Evolutionary conservation across 2,113 vertebrate species (phyloP).

Genomic region (Etheostoma cragini): DNA sequence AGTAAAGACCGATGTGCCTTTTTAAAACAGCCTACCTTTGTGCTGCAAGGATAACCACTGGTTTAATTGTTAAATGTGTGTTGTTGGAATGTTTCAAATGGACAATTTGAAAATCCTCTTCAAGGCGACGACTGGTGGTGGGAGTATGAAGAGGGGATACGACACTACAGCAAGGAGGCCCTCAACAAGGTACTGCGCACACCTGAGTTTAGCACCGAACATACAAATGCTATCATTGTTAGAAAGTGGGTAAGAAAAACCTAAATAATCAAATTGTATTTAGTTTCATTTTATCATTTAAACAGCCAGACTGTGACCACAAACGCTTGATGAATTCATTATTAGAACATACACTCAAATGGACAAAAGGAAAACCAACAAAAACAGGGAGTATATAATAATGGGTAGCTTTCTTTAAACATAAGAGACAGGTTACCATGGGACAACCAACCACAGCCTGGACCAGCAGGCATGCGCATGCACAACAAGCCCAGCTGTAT

Average conservation of each 20-base stretch:
- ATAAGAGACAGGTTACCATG: not conserved
- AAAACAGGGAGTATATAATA: not conserved
- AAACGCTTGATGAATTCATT: not conserved
- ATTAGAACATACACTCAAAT: not conserved
- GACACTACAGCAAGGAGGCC: constrained; percentile 78
- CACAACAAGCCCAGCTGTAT: constrained; percentile 28
- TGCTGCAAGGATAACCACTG: not conserved
- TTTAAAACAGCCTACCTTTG: not conserved
- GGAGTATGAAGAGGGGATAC: constrained; percentile 82
- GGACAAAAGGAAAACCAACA: not conserved
- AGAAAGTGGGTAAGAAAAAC: not conserved
- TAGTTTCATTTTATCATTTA: not conserved
- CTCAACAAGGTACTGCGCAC: constrained; percentile 76
- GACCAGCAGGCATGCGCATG: constrained; percentile 32
- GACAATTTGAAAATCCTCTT: constrained; percentile 33
- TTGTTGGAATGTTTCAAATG: not conserved
- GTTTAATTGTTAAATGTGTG: not conserved
- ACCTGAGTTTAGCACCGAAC: not conserved
- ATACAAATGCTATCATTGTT: not conserved
- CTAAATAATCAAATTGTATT: not conserved
- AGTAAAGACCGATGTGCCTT: not conserved
- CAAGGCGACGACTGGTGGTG: constrained; percentile 81
- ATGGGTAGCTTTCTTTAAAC: not conserved
- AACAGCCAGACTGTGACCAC: not conserved
- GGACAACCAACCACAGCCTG: not conserved